Conservation (phyloP, 2,797 vertebrate species). For the Cyprinodon diabolis region DNA sequence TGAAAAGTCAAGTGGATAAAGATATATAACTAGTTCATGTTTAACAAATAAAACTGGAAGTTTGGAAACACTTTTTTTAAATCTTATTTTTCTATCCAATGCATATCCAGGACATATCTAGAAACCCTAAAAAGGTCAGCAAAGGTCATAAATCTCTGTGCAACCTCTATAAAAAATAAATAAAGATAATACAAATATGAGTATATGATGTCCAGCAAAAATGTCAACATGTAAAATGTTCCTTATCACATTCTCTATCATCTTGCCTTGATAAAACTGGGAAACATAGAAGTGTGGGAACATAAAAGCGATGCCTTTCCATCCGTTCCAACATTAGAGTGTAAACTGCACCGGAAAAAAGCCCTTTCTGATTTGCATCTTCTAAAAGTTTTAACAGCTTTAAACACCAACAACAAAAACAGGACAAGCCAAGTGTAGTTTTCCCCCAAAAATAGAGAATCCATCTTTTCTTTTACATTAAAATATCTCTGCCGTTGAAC, state of each 20-base stretch:
- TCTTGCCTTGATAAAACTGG: not conserved
- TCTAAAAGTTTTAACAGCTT: slow-evolving; percentile 63
- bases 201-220: not conserved
- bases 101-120: not conserved
- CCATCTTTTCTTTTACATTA: slow-evolving; percentile 71
- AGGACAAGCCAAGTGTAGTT: slow-evolving; percentile 64
- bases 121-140: not conserved
- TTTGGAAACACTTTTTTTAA: not conserved
- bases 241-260: not conserved
- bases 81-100: not conserved
- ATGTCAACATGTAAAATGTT: not conserved
- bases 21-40: not conserved
- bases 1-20: not conserved
- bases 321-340: slow-evolving; percentile 70
- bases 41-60: not conserved
- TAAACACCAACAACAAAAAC: slow-evolving; percentile 30
- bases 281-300: slow-evolving; percentile 8
- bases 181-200: not conserved
- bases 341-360: slow-evolving; percentile 77
- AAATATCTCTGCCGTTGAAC: slow-evolving; percentile 76
- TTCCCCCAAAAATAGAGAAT: slow-evolving; percentile 75
- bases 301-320: not conserved
- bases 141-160: not conserved
- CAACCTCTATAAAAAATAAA: not conserved
- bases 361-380: slow-evolving; percentile 80